phyloP scores from a whole-genome alignment of 1,140 invertebrate genomes.

The Papilio xuthus region DNA sequence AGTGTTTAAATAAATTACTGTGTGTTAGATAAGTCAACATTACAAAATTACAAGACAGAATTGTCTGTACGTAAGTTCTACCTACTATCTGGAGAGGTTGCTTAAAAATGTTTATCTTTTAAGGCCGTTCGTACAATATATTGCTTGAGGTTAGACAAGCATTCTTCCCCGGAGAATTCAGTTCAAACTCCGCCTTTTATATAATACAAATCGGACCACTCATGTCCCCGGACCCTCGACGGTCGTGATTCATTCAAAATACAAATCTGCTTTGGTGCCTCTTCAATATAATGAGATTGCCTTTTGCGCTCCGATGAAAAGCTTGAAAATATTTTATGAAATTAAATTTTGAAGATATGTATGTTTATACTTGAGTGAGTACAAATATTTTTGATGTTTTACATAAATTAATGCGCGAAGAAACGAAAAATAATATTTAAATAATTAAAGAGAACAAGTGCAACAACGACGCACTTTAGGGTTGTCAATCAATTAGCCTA shows the following conservation, averaged over 20 bases:
- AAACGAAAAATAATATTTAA: not conserved
- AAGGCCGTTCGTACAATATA: conserved; percentile 28
- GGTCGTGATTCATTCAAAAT: conserved; percentile 40
- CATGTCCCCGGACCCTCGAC: conserved; percentile 36
- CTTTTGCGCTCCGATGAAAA: conserved; percentile 37
- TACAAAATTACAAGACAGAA: not conserved
- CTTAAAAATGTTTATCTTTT: conserved; percentile 21
- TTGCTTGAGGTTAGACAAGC: conserved; percentile 35
- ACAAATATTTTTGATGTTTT: not conserved
- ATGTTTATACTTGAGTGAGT: not conserved
- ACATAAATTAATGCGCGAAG: not conserved
- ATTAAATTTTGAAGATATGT: conserved; percentile 34
- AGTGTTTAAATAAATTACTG: not conserved
- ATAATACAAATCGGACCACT: conserved; percentile 37
- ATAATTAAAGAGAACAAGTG: not conserved
- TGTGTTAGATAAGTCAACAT: not conserved
- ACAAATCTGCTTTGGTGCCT: conserved; percentile 40
- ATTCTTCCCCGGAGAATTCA: conserved; percentile 32
- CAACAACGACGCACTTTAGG: too few relatives aligned
- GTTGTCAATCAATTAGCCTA: too few relatives aligned
- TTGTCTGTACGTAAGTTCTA: not conserved
- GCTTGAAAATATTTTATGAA: conserved; percentile 34
- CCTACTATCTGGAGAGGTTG: not conserved
- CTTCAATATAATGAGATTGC: conserved; percentile 40
- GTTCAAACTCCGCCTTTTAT: conserved; percentile 35